Evolutionary conservation across 2,113 vertebrate genomes (phyloP), one percentile per base, ranked within the genome.

Genomic region (Melozone crissalis): DNA sequence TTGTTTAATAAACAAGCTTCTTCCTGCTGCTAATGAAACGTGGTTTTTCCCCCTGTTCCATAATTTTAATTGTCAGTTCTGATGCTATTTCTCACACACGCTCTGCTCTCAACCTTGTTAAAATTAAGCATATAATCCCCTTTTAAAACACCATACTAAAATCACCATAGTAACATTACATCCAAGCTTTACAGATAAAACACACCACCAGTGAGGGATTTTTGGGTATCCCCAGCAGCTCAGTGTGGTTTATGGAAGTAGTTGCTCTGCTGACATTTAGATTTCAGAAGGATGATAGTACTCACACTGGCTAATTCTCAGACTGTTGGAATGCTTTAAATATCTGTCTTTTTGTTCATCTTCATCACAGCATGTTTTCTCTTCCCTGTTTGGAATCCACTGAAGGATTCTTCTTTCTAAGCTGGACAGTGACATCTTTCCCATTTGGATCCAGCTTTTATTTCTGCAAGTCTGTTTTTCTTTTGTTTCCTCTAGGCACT

Each of bases 61-160:
- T 97, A 92, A 91, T 95, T 97, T 95, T 97, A 97, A 97, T 97
- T 97, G 94, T 97, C 95, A 95, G 88, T 87, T 95, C 65, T 59
- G 90, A 95, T 94, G 90, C 73, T 93, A 26, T 97, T 98, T 97
- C 96, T 98, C 97, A 96, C 96, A 97, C 94, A 92, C 6, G 9
- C 91, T 97, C 92, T 95, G 85, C 96, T 96, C 94, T 96, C 93
- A 97, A 95, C 97, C 97, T 97, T 98, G 97, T 98, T 98, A 98
- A 98, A 98, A 98, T 98, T 97, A 98, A 98, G 97, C 97, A 94
- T 97, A 96, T 98, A 98, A 98, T 98, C 97, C 97, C 81, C 84
- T 93, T 97, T 96, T 97, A 97, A 98, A 98, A 97, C 95, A 93
- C 88, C 92, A 47, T 92, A 95, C 96, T 97, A 96, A 97, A 97